A percentile compares a stretch with the other conserved stretches of the same genome.
phyloP scores from a whole-genome alignment of 2,113 vertebrate species.

The Thunnus maccoyii region DNA sequence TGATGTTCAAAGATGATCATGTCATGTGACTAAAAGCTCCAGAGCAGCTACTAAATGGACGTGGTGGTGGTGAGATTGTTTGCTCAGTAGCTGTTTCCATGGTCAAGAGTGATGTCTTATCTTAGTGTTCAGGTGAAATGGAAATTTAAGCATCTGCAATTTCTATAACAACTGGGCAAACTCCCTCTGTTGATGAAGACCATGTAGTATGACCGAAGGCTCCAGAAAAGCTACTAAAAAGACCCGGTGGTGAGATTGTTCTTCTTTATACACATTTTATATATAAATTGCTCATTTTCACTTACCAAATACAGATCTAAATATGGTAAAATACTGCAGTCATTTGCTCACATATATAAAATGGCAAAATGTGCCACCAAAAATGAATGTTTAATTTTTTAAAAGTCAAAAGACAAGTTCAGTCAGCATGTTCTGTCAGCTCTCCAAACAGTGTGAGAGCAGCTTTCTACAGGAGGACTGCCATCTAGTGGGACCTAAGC shows the following conservation, averaged over 20 bases:
- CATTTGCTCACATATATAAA: background rate
- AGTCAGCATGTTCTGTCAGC: background rate
- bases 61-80: background rate
- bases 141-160: too few species aligned
- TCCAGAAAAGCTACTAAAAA: background rate
- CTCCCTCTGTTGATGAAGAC: background rate
- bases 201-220: background rate
- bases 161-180: background rate
- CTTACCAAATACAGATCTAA: background rate
- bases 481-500: constrained; percentile 63
- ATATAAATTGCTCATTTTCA: background rate
- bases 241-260: background rate
- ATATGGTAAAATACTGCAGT: background rate
- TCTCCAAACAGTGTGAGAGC: background rate
- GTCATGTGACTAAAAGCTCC: background rate
- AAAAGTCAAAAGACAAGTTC: background rate
- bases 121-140: too few species aligned
- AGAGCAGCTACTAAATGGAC: background rate
- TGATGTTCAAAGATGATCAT: background rate
- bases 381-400: background rate
- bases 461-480: constrained; percentile 30
- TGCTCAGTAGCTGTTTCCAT: background rate
- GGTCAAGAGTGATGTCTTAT: background rate
- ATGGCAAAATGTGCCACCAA: background rate
- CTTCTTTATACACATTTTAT: background rate